phyloP scores from a whole-genome alignment of 2,888 invertebrate species.

The Drosophila peninsularis region DNA sequence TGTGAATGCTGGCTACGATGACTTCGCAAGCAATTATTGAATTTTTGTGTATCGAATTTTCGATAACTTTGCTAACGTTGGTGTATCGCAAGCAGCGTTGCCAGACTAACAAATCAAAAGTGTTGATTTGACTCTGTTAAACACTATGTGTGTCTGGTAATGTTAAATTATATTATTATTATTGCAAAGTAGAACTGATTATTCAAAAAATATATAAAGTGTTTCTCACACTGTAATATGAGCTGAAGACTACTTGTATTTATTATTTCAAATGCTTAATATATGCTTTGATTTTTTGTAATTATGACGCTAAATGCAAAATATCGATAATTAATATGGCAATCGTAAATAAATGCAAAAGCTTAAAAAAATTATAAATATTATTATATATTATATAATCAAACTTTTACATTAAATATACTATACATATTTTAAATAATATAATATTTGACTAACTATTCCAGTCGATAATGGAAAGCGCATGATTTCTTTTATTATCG shows the following conservation, averaged over 20 bases:
- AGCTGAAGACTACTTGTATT: not conserved
- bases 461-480: constrained; percentile 31
- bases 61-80: constrained; percentile 2
- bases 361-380: not conserved
- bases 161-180: not conserved
- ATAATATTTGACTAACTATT: constrained; percentile 4
- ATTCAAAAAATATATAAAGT: not conserved
- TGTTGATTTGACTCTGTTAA: constrained; percentile 4
- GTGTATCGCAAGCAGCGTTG: not conserved
- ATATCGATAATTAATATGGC: not conserved
- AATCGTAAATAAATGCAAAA: not conserved
- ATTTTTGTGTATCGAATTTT: not conserved
- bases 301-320: not conserved
- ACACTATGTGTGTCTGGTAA: not conserved
- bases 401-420: not conserved
- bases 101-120: not conserved
- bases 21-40: not conserved
- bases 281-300: too few relatives aligned
- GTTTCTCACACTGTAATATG: not conserved
- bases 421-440: too few relatives aligned
- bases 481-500: constrained; percentile 16
- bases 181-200: not conserved
- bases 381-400: too few relatives aligned
- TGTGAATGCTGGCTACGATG: constrained; percentile 13
- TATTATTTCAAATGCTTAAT: not conserved